phyloP scores from a whole-genome alignment of 2,888 invertebrate genomes.

The Sminthurides aquaticus region DNA sequence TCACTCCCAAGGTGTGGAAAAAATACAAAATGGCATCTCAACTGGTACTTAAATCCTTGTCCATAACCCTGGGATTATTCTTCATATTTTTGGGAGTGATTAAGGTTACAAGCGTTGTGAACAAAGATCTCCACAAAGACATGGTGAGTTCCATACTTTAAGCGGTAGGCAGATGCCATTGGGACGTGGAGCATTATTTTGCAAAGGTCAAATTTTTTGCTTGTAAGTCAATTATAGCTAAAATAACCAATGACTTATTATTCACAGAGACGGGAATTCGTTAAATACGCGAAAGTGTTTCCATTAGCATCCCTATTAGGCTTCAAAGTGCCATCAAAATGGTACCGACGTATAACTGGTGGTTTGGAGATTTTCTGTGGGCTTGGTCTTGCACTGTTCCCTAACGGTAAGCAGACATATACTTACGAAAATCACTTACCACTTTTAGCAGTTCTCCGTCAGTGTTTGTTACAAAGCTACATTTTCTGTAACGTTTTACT shows the following conservation, averaged over 20 bases:
- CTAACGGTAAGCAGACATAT: conserved; percentile 70
- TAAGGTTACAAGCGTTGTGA: conserved; percentile 82
- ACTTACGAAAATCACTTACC: neutral
- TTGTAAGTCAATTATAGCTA: neutral
- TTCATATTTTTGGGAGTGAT: conserved; percentile 91
- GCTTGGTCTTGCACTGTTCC: conserved; percentile 66
- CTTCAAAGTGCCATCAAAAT: conserved; percentile 83
- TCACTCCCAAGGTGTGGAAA: neutral
- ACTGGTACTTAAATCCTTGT: conserved; percentile 79
- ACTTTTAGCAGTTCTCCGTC: too few relatives aligned
- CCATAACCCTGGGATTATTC: conserved; percentile 83
- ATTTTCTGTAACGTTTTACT: too few relatives aligned
- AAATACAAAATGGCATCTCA: conserved; percentile 41
- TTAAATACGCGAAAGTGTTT: conserved; percentile 92
- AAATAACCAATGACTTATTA: conserved; percentile 1
- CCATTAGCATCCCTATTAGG: conserved; percentile 71
- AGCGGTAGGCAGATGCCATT: neutral
- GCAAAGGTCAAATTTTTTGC: neutral
- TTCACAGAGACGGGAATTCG: conserved; percentile 82
- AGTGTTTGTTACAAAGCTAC: neutral
- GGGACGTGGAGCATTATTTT: neutral
- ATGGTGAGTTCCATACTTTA: conserved; percentile 66
- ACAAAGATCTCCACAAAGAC: conserved; percentile 92
- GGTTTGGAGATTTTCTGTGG: conserved; percentile 78
- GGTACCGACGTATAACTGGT: conserved; percentile 79